Conservation (phyloP, 2,888 invertebrate species). For the Ceraclea dissimilis region DNA sequence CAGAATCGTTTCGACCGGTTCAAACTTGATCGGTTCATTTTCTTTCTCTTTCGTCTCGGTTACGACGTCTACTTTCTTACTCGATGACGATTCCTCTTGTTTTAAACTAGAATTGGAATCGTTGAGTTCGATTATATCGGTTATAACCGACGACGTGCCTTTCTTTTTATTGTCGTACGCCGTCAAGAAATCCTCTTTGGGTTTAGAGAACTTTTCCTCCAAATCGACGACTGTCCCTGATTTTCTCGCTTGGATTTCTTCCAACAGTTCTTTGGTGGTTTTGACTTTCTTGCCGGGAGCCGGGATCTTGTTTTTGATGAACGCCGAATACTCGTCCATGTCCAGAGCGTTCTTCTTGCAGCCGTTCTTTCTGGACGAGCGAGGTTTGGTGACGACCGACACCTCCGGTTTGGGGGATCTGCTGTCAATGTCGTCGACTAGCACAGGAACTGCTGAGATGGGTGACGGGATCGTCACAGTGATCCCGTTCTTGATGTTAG, state of each 20-base stretch:
- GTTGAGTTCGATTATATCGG: slow-evolving; percentile 24
- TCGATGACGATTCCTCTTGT: slow-evolving; percentile 2
- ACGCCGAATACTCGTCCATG: slow-evolving; percentile 40
- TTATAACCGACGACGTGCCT: slow-evolving; percentile 8
- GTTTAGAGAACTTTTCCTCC: slow-evolving; percentile 11
- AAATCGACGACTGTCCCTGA: slow-evolving; percentile 16
- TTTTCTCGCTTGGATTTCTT: slow-evolving; percentile 59
- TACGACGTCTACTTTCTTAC: slow-evolving; percentile 20
- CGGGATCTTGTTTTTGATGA: slow-evolving; percentile 39
- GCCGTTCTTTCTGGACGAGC: slow-evolving; percentile 38
- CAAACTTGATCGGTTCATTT: slow-evolving; percentile 27
- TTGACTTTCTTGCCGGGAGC: slow-evolving; percentile 47
- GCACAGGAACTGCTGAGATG: not conserved
- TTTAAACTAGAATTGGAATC: slow-evolving; percentile 25
- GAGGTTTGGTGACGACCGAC: slow-evolving; percentile 35
- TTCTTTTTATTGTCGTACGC: slow-evolving; percentile 24
- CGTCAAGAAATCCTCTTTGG: slow-evolving; percentile 24
- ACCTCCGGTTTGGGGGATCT: slow-evolving; percentile 36
- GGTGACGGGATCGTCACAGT: slow-evolving; percentile 6
- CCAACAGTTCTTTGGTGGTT: slow-evolving; percentile 74
- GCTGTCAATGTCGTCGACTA: slow-evolving; percentile 21
- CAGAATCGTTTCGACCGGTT: slow-evolving; percentile 51
- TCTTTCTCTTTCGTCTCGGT: slow-evolving; percentile 16
- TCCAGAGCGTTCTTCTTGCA: slow-evolving; percentile 30
- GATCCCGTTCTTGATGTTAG: slow-evolving; percentile 21